Evolutionary conservation across 2,888 invertebrate species (phyloP), one percentile per base, ranked within the genome.

Genomic region (Prosopocoilus inquinatus): DNA sequence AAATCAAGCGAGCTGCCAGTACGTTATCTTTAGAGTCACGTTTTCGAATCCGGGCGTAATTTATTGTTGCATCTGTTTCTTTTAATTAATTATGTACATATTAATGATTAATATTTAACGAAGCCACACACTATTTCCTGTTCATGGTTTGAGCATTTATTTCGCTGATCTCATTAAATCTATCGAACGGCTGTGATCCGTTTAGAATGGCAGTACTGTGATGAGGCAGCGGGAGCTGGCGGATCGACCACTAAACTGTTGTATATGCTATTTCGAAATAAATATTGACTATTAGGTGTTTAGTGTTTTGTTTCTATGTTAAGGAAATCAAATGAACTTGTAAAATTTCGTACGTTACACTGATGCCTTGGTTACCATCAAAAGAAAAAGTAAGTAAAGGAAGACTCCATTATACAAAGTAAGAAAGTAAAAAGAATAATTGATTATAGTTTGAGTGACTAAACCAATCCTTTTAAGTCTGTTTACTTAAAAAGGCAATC

Each of bases 91-190:
- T 47, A 47, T 53, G 47, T 41, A 15, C 15, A 41, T 41, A 41
- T 41, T 41, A 41, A 41, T 4, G 7, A 41, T 41, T 41, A 16
- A 41, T 28, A 28, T 28, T 16, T 41, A 41, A 41, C 41, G 41
- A 41, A 41, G 13, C 16, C 13, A 8, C 60, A 54, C 52, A 59
- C 48, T 57, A 57, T 43, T 51, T 36, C 52, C 49, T 60, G 60
- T 62, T 62, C 56, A 58, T 64, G 60, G 53, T 53, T 60, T 62
- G 57, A 60, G 41, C 41, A 41, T 41, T 41, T 41, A 13, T 51
- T 45, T 48, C 50, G 65, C 63, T 70, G 68, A 69, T 68, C 67
- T 70, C 69, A 68, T 62, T 67, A 60, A 63, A 66, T 68, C 64
- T 63, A 64, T 54, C 16, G 41, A 34, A 62, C 63, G 68, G 65